Conservation (phyloP, 2,797 vertebrate species). For the Percopsis omiscomaycus region DNA sequence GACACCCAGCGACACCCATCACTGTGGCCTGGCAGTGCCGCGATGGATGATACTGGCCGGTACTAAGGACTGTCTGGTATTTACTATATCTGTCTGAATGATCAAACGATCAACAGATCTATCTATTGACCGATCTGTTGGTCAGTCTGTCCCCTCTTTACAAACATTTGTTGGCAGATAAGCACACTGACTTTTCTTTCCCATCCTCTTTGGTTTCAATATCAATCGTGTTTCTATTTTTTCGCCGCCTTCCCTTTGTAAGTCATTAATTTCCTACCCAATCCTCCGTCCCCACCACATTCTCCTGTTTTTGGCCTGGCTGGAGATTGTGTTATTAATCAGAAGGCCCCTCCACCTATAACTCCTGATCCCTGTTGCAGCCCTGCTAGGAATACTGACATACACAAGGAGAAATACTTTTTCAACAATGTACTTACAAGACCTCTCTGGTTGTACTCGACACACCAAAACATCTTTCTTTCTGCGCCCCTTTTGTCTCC, state of each 20-base stretch:
- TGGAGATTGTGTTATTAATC: neutral
- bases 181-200: neutral
- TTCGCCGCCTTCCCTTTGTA: neutral
- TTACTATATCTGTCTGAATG: too few relatives aligned
- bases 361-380: neutral
- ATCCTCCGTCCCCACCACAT: conserved; percentile 6
- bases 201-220: neutral
- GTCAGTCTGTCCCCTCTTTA: conserved; percentile 7
- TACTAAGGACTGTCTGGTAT: too few relatives aligned
- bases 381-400: conserved; percentile 4
- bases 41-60: too few relatives aligned
- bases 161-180: neutral
- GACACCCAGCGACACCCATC: conserved; percentile 26
- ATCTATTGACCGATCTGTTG: neutral
- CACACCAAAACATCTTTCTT: conserved; percentile 52
- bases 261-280: neutral
- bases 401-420: conserved; percentile 5
- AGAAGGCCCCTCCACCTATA: neutral
- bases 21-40: conserved; percentile 11
- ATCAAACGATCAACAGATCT: too few relatives aligned
- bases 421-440: conserved; percentile 37
- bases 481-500: neutral
- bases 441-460: conserved; percentile 42
- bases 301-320: neutral
- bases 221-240: neutral